Evolutionary conservation across 2,113 vertebrate genomes (phyloP).

Genomic region (Gracilinanus agilis): DNA sequence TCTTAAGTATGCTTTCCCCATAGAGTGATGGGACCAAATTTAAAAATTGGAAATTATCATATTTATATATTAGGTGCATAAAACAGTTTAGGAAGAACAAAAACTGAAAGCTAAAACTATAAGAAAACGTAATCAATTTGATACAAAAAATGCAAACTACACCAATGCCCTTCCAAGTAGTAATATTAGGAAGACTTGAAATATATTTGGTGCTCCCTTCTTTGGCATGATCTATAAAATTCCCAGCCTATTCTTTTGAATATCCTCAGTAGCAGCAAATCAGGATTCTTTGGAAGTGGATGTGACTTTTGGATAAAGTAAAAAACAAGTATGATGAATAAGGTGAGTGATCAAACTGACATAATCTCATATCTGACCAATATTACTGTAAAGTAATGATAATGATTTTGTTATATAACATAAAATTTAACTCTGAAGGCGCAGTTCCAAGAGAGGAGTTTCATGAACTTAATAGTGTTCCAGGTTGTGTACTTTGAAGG

Average conservation of each 20-base stretch:
- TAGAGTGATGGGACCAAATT: constrained; percentile 19
- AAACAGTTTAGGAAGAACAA: neutral
- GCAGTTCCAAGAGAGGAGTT: constrained; percentile 40
- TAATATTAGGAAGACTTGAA: neutral
- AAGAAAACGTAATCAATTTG: constrained; percentile 24
- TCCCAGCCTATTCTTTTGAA: constrained; percentile 24
- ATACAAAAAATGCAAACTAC: constrained; percentile 17
- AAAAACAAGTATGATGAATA: constrained; percentile 54
- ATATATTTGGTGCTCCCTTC: constrained; percentile 11
- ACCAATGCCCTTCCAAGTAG: neutral
- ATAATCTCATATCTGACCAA: neutral
- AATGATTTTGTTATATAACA: neutral
- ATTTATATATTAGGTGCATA: constrained; percentile 42
- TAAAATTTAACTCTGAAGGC: constrained; percentile 11
- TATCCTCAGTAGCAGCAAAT: constrained; percentile 23
- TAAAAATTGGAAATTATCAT: constrained; percentile 41
- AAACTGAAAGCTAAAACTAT: neutral
- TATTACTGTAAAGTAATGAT: constrained; percentile 6
- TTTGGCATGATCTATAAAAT: constrained; percentile 2
- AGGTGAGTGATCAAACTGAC: constrained; percentile 1
- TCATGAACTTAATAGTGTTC: no score
- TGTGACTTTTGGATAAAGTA: constrained; percentile 39
- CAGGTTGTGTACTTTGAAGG: neutral
- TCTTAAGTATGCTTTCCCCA: neutral
- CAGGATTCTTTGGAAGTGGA: constrained; percentile 41